These are phyloP conservation scores for Anthonomus grandis DNA, from an alignment of 1,140 invertebrate species.

Conservation along the genomic window DNA sequence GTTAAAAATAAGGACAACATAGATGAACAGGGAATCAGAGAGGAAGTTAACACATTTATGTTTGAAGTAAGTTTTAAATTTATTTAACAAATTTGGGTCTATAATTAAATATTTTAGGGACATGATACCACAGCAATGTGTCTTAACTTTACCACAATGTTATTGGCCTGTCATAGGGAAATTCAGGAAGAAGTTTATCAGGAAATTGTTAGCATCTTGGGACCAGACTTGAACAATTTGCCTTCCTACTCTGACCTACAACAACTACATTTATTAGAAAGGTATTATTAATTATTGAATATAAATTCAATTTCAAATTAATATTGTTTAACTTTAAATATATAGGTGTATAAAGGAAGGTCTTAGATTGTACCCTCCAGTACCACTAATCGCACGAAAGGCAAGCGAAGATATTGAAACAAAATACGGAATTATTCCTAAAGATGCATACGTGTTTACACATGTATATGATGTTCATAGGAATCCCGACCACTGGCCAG, in stretches of 20 bases:
- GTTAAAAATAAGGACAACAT: conserved; percentile 52
- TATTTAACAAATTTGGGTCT: conserved; percentile 51
- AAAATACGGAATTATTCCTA: conserved; percentile 28
- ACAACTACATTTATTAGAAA: conserved; percentile 63
- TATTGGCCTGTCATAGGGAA: conserved; percentile 43
- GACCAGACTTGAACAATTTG: conserved; percentile 42
- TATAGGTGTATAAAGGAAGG: conserved; percentile 58
- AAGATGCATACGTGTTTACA: conserved; percentile 11
- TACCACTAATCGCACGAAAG: conserved; percentile 60
- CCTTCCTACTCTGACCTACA: conserved; percentile 58
- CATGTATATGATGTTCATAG: conserved; percentile 32
- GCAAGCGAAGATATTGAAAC: conserved; percentile 52
- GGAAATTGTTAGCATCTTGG: conserved; percentile 65
- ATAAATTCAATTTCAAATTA: neutral
- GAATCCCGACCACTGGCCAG: conserved; percentile 51
- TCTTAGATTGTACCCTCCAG: conserved; percentile 63
- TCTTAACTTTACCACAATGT: conserved; percentile 46
- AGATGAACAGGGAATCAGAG: conserved; percentile 64
- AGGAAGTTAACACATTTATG: conserved; percentile 83
- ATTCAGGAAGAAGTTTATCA: conserved; percentile 31
- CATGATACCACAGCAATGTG: conserved; percentile 50
- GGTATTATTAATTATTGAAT: conserved; percentile 24
- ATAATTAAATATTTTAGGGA: conserved; percentile 46
- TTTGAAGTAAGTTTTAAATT: conserved; percentile 55
- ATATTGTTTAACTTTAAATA: neutral